Evolutionary conservation across 2,797 vertebrate species (phyloP), one percentile per base, ranked within the genome.

Genomic region (Enteromius viviparus): DNA sequence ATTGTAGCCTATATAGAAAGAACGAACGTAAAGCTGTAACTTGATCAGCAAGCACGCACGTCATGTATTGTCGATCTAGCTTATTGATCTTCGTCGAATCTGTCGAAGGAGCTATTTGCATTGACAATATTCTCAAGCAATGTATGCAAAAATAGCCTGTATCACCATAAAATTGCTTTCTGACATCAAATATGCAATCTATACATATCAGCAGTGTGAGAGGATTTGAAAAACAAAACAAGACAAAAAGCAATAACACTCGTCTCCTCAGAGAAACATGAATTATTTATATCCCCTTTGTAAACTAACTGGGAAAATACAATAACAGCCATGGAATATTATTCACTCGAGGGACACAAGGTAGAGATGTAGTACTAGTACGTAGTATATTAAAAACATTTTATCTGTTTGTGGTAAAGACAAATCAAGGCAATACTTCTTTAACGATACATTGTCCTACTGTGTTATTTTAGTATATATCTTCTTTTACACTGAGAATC

Each of bases 201-300:
- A 15, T 64, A 47, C 45, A 49, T 64, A 55, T 69, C n/a, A 29
- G 49, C 23, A 29, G 49, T 80, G 65, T 58, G 8, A 51, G n/a
- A 75, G 32, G 49, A 80, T 58, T 29, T 71, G 37, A 71, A 55
- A 68, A 51, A 37, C 45, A 68, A 79, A 47, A 78, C 9, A 49
- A 78, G n/a, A 70, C 42, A 78, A 49, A 37, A 80, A 45, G 78
- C 53, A 80, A 80, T 71, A 80, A 60, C 23, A 60, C 17, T 60
- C 5, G 1, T 55, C 49, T 80, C 40, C 19, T 14, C 10, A 29
- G 34, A 34, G 37, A 58, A 72, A 71, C 37, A 29, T 60, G 10
- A 72, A 71, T 80, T 72, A 80, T 71, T 71, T 47, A 71, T 26
- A 23, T 10, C 6, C 8, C 37, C 11, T 26, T 55, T 58, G 66